phyloP scores from a whole-genome alignment of 2,888 invertebrate species.

The Lasioglossum malachurum region DNA sequence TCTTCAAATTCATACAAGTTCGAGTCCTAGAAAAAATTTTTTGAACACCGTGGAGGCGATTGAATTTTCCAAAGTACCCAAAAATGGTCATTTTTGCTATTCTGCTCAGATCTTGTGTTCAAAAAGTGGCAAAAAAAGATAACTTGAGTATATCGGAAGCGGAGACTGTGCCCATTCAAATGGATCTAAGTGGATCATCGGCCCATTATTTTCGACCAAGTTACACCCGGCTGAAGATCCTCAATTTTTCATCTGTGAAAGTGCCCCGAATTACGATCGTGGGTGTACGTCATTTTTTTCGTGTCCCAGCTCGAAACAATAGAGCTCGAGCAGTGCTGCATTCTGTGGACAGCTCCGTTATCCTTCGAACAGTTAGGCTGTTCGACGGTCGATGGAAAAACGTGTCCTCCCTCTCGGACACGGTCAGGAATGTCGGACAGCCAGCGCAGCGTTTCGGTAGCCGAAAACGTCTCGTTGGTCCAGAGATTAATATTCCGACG shows the following conservation, averaged over 20 bases:
- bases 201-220: not conserved
- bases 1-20: not conserved
- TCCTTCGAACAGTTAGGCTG: not conserved
- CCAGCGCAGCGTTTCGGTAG: conserved; percentile 55
- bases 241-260: not conserved
- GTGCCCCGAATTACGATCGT: not conserved
- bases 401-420: not conserved
- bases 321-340: not conserved
- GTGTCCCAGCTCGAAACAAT: not conserved
- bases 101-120: not conserved
- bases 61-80: not conserved
- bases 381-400: not conserved
- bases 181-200: not conserved
- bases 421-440: conserved; percentile 13
- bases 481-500: conserved; percentile 78
- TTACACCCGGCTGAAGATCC: not conserved
- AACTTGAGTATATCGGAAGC: not conserved
- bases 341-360: not conserved
- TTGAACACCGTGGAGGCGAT: not conserved
- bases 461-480: conserved; percentile 49
- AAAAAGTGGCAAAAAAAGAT: not conserved
- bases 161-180: not conserved
- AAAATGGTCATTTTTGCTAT: not conserved
- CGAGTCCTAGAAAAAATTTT: not conserved
- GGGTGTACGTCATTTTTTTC: not conserved